phyloP scores from a whole-genome alignment of 1,140 invertebrate species.

The Drosophila bifasciata region DNA sequence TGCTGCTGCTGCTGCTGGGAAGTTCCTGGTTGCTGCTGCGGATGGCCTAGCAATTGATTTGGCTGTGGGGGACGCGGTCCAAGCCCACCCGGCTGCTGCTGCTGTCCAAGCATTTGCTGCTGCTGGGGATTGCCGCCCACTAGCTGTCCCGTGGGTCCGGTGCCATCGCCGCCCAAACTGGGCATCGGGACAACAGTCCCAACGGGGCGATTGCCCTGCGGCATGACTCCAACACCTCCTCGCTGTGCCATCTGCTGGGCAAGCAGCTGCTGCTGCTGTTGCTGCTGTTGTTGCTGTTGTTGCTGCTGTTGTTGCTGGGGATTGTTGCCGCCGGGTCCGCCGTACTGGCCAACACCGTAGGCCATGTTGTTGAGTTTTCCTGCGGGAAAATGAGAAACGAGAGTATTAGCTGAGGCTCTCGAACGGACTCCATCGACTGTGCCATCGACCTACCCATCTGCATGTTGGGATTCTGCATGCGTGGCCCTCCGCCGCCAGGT shows the following conservation, averaged over 20 bases:
- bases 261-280: conserved; percentile 78
- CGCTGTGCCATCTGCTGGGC: conserved; percentile 84
- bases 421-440: neutral
- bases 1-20: conserved; percentile 63
- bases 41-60: conserved; percentile 71
- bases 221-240: conserved; percentile 85
- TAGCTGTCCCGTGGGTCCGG: conserved; percentile 83
- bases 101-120: conserved; percentile 84
- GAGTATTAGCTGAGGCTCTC: neutral
- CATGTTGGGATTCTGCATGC: conserved; percentile 84
- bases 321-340: conserved; percentile 66
- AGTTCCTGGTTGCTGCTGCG: conserved; percentile 63
- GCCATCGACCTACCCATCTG: conserved; percentile 77
- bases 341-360: conserved; percentile 78
- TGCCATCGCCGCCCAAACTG: conserved; percentile 84
- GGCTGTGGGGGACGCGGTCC: conserved; percentile 66
- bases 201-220: conserved; percentile 82
- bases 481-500: conserved; percentile 77
- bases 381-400: conserved; percentile 8
- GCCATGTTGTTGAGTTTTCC: conserved; percentile 82
- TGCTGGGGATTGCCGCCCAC: conserved; percentile 57
- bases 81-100: conserved; percentile 81
- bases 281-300: conserved; percentile 71
- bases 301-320: conserved; percentile 65
- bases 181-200: conserved; percentile 76